Percentiles rank a stretch among this genome's conserved stretches.
These are phyloP conservation scores for Aphrophora alni DNA, from an alignment of 2,888 invertebrate genomes.

Conservation along the genomic window DNA sequence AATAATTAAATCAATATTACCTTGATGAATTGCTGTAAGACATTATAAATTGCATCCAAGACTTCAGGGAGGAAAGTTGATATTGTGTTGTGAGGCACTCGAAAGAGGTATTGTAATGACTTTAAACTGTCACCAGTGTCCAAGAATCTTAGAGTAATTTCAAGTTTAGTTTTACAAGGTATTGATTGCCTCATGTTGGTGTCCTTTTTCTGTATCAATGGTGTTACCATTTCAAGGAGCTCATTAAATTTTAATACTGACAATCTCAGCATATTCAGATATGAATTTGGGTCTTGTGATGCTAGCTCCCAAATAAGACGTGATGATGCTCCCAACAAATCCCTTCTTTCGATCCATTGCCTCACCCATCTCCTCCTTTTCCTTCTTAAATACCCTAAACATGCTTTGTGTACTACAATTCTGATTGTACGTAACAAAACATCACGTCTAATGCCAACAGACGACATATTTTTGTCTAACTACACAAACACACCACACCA, in stretches of 20 bases:
- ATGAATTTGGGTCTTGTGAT: background rate
- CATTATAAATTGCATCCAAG: conserved; percentile 8
- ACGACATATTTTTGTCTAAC: too few relatives aligned
- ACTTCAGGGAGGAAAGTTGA: conserved; percentile 8
- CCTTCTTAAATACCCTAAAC: background rate
- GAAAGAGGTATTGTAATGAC: background rate
- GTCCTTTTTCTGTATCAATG: background rate
- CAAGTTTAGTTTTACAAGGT: conserved; percentile 13
- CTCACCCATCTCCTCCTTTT: conserved; percentile 28
- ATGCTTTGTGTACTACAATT: background rate
- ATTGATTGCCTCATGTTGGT: conserved; percentile 12
- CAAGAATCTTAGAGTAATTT: conserved; percentile 4
- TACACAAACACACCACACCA: too few relatives aligned
- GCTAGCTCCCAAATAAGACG: background rate
- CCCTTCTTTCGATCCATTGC: conserved; percentile 26
- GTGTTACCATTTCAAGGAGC: conserved; percentile 10
- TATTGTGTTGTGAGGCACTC: conserved; percentile 15
- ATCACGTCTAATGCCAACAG: background rate
- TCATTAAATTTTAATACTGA: conserved; percentile 10
- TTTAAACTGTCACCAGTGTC: background rate
- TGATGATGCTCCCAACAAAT: background rate
- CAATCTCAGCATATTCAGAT: conserved; percentile 14
- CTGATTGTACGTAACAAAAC: background rate
- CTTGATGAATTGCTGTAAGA: background rate
- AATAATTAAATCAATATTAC: background rate